These are phyloP conservation scores for Anableps anableps DNA, from an alignment of 2,797 vertebrate species.

Conservation along the genomic window DNA sequence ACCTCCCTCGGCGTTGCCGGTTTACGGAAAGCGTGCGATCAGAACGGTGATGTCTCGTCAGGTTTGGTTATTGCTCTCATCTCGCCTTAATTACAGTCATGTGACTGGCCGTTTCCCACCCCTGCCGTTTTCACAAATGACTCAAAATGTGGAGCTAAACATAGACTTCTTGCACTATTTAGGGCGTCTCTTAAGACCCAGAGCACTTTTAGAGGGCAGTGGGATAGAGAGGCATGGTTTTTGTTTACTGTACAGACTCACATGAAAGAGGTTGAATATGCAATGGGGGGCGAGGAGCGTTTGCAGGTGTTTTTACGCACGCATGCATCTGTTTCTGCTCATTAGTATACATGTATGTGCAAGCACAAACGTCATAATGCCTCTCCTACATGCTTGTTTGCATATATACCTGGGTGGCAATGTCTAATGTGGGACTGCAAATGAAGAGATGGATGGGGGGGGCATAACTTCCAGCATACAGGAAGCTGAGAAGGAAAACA, in stretches of 20 bases:
- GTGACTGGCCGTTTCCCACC: conserved; percentile 50
- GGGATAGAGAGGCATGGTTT: conserved; percentile 5
- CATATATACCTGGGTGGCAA: conserved; percentile 13
- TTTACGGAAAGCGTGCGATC: conserved; percentile 65
- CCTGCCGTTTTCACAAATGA: conserved; percentile 38
- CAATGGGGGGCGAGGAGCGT: background rate
- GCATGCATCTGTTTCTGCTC: conserved; percentile 14
- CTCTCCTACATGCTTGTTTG: conserved; percentile 13
- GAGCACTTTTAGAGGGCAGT: conserved; percentile 24
- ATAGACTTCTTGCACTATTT: conserved; percentile 54
- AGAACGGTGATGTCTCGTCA: conserved; percentile 62
- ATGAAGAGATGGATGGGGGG: background rate
- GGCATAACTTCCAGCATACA: conserved; percentile 20
- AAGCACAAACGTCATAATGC: background rate
- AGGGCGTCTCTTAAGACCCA: conserved; percentile 25
- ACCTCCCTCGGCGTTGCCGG: conserved; percentile 53
- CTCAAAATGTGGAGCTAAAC: conserved; percentile 52
- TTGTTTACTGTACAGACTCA: conserved; percentile 53
- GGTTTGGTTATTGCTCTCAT: conserved; percentile 67
- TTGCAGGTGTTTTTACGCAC: conserved; percentile 5
- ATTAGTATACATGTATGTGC: conserved; percentile 9
- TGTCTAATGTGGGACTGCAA: conserved; percentile 1
- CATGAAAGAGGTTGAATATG: conserved; percentile 26
- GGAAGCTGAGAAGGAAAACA: conserved; percentile 75
- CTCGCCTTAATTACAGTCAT: conserved; percentile 68